Base-by-base conservation (phyloP, 2,888 invertebrate genomes). In the Dolichomitus sp. region DNA sequence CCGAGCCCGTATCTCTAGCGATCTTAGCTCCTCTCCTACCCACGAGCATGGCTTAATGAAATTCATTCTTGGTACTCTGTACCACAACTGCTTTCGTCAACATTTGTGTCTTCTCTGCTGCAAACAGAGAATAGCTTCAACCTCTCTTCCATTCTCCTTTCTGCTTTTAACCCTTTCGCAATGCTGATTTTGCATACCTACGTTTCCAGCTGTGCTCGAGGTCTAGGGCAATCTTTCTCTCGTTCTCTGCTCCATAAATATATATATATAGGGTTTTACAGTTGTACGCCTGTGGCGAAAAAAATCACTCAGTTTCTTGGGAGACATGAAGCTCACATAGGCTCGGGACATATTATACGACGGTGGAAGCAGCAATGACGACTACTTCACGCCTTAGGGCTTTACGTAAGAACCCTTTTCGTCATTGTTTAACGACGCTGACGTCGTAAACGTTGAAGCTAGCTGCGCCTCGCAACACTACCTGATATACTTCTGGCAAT, bases 61-160 rank as follows among this genome's bases (percentile, higher is more conserved):
- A 74, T 78, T 82, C 78, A 82, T 78, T 82, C 77, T 69, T 57
- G 69, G 65, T 70, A 70, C 54, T 69, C 74, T 70, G 61, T 52
- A 27, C 73, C 63, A 48, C 61, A 27, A 78, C 72, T 61, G 57
- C 77, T 17, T 61, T 74, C 68, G 78, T 82, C 78, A 78, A 69
- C 78, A 82, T 74, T 63, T 65, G 37, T 30, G 48, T 57, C 37
- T 74, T 37, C 45, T 45, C 12, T 37, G 17, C 37, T 23, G 61
- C 57, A 48, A 68, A 37, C 33, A 27, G 50, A 50, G 7, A 57
- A 61, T 37, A 69, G 23, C 52, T 19, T 19, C 52, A 23, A 19
- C 27, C 23, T 4, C 52, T 17, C 9, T 11, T 7, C 59, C 5
- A 37, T 42, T 70, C 27, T 57, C 69, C 27, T 23, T 11, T 50